A percentile compares a stretch with the other conserved stretches of the same genome.
These are phyloP conservation scores for Enteromius mattozi DNA, from an alignment of 2,797 vertebrate species.

Conservation along the genomic window DNA sequence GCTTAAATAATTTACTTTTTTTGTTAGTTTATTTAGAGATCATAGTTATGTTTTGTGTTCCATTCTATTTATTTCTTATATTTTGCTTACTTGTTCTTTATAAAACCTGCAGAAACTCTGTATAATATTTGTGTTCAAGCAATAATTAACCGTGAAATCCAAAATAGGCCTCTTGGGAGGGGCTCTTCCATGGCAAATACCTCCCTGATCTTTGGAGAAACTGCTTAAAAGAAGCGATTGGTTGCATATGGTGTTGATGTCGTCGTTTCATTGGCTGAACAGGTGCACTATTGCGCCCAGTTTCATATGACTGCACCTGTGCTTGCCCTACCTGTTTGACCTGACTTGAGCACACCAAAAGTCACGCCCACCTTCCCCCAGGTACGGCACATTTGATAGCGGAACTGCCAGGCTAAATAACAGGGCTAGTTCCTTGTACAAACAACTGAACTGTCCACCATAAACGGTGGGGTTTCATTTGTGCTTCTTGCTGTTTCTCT, in stretches of 20 bases:
- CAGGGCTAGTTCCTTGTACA: slow-evolving; percentile 67
- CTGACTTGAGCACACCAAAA: slow-evolving; percentile 58
- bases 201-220: slow-evolving; percentile 30
- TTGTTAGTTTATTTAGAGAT: neutral
- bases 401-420: slow-evolving; percentile 65
- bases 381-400: slow-evolving; percentile 59
- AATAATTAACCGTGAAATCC: neutral
- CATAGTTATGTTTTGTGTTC: neutral
- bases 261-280: slow-evolving; percentile 59
- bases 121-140: neutral
- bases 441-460: slow-evolving; percentile 65
- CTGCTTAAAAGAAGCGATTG: slow-evolving; percentile 17
- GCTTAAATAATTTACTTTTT: too few relatives aligned
- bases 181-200: neutral
- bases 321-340: slow-evolving; percentile 73
- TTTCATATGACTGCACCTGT: slow-evolving; percentile 62
- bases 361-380: slow-evolving; percentile 61
- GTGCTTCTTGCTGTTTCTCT: neutral
- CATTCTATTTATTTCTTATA: neutral
- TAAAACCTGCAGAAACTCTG: neutral
- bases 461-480: slow-evolving; percentile 46
- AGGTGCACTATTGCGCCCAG: slow-evolving; percentile 65
- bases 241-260: slow-evolving; percentile 18
- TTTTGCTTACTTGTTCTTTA: neutral
- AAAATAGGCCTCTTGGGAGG: neutral